Conservation (phyloP, 1,140 invertebrate genomes). For the Bombus affinis region DNA sequence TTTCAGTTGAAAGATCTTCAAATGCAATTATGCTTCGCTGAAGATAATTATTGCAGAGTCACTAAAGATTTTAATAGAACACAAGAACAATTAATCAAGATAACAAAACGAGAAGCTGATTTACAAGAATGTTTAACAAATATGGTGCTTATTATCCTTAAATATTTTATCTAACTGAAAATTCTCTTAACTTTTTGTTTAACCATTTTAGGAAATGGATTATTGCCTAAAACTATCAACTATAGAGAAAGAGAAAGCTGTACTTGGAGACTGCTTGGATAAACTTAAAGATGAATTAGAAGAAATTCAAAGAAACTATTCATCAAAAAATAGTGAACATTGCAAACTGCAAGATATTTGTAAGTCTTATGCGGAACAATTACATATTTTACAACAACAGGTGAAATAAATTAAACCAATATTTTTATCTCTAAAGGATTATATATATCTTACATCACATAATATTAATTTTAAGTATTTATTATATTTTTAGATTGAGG, state of each 20-base stretch:
- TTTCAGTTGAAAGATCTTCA: constrained; percentile 64
- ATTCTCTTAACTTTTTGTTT: constrained; percentile 31
- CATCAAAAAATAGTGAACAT: constrained; percentile 58
- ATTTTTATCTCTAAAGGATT: constrained; percentile 18
- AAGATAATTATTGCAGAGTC: constrained; percentile 66
- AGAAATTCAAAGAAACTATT: constrained; percentile 54
- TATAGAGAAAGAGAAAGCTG: constrained; percentile 55
- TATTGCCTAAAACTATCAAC: constrained; percentile 57
- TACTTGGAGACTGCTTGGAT: constrained; percentile 55
- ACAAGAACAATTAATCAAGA: constrained; percentile 63
- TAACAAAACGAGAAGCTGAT: constrained; percentile 63
- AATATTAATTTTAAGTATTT: constrained; percentile 6
- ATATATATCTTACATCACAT: not conserved
- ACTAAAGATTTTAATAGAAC: constrained; percentile 65
- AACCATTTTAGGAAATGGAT: constrained; percentile 65
- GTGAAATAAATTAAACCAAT: constrained; percentile 48
- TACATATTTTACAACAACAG: constrained; percentile 59
- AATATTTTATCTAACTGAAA: not conserved
- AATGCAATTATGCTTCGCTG: constrained; percentile 57
- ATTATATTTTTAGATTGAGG: constrained; percentile 44
- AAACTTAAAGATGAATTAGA: constrained; percentile 67
- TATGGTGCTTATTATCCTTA: constrained; percentile 55
- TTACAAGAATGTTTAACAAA: constrained; percentile 65
- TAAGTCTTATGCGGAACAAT: constrained; percentile 57
- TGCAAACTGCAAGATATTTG: constrained; percentile 58